These are phyloP conservation scores for Acleris sparsana DNA, from an alignment of 2,888 invertebrate genomes.

Conservation along the genomic window DNA sequence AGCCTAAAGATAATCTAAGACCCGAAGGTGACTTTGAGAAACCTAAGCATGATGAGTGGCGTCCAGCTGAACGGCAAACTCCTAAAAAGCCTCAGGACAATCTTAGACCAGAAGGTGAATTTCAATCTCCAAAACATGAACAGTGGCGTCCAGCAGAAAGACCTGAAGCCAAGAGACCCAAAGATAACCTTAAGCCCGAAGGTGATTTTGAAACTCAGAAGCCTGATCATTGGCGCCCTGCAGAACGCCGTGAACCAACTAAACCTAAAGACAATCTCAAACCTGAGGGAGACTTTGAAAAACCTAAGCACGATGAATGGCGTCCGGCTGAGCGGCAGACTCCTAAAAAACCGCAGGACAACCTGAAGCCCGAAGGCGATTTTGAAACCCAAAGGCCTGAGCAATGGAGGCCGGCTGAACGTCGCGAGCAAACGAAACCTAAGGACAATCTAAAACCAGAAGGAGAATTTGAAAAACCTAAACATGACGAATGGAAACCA, in stretches of 20 bases:
- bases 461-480: conserved; percentile 70
- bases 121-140: conserved; percentile 64
- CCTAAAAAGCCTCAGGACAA: conserved; percentile 81
- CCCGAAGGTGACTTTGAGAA: conserved; percentile 84
- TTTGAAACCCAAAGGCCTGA: conserved; percentile 68
- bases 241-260: conserved; percentile 63
- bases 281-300: conserved; percentile 75
- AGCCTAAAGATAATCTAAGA: conserved; percentile 74
- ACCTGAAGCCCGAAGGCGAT: conserved; percentile 80
- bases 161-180: conserved; percentile 58
- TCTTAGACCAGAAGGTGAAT: conserved; percentile 81
- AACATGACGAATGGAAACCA: conserved; percentile 48
- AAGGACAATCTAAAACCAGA: conserved; percentile 62
- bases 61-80: conserved; percentile 75
- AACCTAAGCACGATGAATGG: conserved; percentile 69
- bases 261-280: conserved; percentile 74
- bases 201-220: conserved; percentile 78
- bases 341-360: conserved; percentile 71
- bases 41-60: conserved; percentile 65
- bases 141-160: conserved; percentile 69
- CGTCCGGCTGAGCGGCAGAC: conserved; percentile 71
- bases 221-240: conserved; percentile 66
- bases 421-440: conserved; percentile 45
- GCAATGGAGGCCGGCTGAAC: conserved; percentile 61
- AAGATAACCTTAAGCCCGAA: conserved; percentile 76